Evolutionary conservation across 2,797 vertebrate genomes (phyloP).

Genomic region (Carapus acus): DNA sequence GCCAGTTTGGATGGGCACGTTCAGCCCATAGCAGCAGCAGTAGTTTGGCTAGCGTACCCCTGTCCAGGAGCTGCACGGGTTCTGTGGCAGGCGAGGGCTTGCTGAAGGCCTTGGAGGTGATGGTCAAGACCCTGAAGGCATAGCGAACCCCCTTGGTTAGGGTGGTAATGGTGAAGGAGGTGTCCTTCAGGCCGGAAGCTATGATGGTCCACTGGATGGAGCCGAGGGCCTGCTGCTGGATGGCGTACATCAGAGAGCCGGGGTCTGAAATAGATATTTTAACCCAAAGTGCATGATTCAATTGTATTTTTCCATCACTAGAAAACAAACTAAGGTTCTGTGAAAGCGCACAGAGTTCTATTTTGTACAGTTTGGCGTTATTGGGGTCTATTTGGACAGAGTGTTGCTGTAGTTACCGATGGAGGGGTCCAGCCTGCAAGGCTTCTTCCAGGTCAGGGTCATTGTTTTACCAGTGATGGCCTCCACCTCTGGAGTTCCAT

Average conservation of each 20-base stretch:
- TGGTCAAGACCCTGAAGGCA: conserved; percentile 86
- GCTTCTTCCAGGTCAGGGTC: conserved; percentile 87
- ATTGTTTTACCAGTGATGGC: conserved; percentile 87
- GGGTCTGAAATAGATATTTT: conserved; percentile 70
- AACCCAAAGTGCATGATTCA: background rate
- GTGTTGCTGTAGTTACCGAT: conserved; percentile 87
- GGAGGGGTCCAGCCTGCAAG: conserved; percentile 85
- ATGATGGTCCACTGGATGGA: conserved; percentile 91
- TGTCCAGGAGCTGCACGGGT: conserved; percentile 81
- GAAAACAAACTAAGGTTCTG: too few species aligned
- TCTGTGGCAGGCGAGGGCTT: conserved; percentile 86
- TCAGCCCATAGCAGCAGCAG: too few species aligned
- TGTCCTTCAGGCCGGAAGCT: conserved; percentile 78
- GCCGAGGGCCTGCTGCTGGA: conserved; percentile 93
- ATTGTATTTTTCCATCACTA: too few species aligned
- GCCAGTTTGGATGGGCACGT: too few species aligned
- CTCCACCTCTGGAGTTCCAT: conserved; percentile 81
- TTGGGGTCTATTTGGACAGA: too few species aligned
- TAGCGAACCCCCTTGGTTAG: conserved; percentile 86
- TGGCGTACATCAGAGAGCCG: conserved; percentile 81
- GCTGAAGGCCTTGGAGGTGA: conserved; percentile 89
- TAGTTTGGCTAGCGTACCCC: too few species aligned
- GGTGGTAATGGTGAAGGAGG: conserved; percentile 74
- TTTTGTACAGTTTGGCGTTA: too few species aligned
- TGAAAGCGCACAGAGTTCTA: too few species aligned